A percentile compares a stretch with the other conserved stretches of the same genome.
phyloP scores from a whole-genome alignment of 2,888 invertebrate species.

The Epirrita christyi region DNA sequence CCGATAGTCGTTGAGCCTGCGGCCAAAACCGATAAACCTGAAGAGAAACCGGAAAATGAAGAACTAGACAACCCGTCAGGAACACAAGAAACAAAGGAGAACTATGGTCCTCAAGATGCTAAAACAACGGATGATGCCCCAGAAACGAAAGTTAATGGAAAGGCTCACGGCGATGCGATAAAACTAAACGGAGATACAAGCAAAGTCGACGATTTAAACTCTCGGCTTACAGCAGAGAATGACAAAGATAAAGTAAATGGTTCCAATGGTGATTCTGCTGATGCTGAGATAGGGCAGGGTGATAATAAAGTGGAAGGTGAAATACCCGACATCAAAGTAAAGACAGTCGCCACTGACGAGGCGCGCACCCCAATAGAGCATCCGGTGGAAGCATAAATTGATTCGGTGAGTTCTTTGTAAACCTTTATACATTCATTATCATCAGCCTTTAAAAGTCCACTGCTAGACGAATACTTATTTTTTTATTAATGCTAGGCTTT shows the following conservation, averaged over 20 bases:
- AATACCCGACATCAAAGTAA: conserved; percentile 81
- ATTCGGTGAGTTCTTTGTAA: conserved; percentile 57
- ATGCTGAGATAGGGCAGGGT: conserved; percentile 64
- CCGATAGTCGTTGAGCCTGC: conserved; percentile 20
- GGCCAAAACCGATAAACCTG: conserved; percentile 27
- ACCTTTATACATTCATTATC: not conserved
- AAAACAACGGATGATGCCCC: conserved; percentile 50
- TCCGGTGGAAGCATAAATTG: conserved; percentile 79
- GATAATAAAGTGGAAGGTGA: conserved; percentile 65
- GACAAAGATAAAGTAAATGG: conserved; percentile 61
- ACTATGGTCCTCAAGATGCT: conserved; percentile 37
- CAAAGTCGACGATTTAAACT: conserved; percentile 64
- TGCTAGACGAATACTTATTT: too few species aligned
- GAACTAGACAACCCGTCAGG: conserved; percentile 34
- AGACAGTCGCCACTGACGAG: conserved; percentile 81
- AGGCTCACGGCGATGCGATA: conserved; percentile 62
- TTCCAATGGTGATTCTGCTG: conserved; percentile 54
- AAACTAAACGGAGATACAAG: conserved; percentile 66
- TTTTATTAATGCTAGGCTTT: too few species aligned
- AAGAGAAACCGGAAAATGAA: conserved; percentile 36
- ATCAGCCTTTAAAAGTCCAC: too few species aligned
- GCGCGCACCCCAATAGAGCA: conserved; percentile 74
- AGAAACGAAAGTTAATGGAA: conserved; percentile 69
- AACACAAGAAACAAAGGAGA: conserved; percentile 34
- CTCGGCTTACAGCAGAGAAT: conserved; percentile 68